A percentile compares a stretch with the other conserved stretches of the same genome.
Conservation (phyloP, 1,140 invertebrate genomes). For the Zaprionus lachaisei region DNA sequence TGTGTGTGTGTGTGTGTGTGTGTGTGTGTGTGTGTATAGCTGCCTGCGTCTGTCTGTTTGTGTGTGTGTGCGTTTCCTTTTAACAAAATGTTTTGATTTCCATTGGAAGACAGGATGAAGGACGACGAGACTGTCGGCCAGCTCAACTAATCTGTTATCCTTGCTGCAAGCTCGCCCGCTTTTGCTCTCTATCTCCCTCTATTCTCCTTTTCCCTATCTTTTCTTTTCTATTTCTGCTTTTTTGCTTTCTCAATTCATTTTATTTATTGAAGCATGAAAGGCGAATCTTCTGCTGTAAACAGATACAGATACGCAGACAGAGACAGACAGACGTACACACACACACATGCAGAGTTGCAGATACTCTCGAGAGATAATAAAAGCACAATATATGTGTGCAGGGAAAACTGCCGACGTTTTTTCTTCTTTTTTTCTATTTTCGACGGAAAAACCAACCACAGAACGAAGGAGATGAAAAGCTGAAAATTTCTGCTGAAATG, state of each 20-base stretch:
- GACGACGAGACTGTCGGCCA: slow-evolving; percentile 50
- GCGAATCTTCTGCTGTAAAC: slow-evolving; percentile 55
- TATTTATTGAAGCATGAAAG: slow-evolving; percentile 82
- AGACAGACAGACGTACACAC: slow-evolving; percentile 4
- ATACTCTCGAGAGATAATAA: slow-evolving; percentile 60
- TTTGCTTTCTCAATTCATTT: slow-evolving; percentile 82
- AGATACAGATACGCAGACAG: slow-evolving; percentile 43
- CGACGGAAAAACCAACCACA: slow-evolving; percentile 9
- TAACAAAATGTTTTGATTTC: slow-evolving; percentile 81
- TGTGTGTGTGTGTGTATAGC: slow-evolving; percentile 17
- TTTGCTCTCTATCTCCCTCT: background rate
- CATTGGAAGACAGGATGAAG: slow-evolving; percentile 61
- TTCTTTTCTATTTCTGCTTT: slow-evolving; percentile 56
- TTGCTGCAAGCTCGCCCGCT: slow-evolving; percentile 26
- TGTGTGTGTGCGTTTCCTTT: slow-evolving; percentile 62
- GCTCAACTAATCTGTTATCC: slow-evolving; percentile 81
- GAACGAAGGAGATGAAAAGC: slow-evolving; percentile 19
- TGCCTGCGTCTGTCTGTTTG: slow-evolving; percentile 9
- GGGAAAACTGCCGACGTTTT: slow-evolving; percentile 61
- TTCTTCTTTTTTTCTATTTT: slow-evolving; percentile 13
- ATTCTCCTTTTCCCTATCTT: no score
- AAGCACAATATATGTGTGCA: slow-evolving; percentile 51
- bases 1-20: slow-evolving; percentile 7
- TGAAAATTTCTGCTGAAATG: slow-evolving; percentile 32
- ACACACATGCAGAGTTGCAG: slow-evolving; percentile 29